phyloP scores from a whole-genome alignment of 2,797 vertebrate genomes.

The Melanotaenia pygmaea region DNA sequence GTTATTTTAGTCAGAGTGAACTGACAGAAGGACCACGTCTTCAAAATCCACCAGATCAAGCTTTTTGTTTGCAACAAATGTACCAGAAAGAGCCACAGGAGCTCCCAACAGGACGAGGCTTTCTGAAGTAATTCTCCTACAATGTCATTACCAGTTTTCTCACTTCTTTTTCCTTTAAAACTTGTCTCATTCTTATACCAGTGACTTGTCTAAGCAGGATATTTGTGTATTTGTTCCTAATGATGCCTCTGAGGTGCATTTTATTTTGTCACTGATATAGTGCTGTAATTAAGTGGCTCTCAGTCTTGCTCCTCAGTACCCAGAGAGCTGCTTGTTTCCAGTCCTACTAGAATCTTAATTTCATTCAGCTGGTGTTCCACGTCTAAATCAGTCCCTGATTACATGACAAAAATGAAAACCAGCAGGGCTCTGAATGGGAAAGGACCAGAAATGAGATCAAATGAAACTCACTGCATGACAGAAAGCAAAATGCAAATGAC shows the following conservation, averaged over 20 bases:
- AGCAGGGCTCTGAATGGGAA: slow-evolving; percentile 69
- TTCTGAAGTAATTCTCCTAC: slow-evolving; percentile 68
- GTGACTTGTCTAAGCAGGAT: slow-evolving; percentile 30
- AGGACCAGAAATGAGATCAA: slow-evolving; percentile 58
- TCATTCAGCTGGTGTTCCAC: slow-evolving; percentile 73
- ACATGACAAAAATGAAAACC: slow-evolving; percentile 72
- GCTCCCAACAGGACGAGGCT: slow-evolving; percentile 62
- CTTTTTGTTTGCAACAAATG: slow-evolving; percentile 85
- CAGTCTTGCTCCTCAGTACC: slow-evolving; percentile 63
- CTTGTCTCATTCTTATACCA: slow-evolving; percentile 48
- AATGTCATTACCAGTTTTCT: slow-evolving; percentile 49
- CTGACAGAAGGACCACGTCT: slow-evolving; percentile 74
- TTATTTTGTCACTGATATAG: slow-evolving; percentile 65
- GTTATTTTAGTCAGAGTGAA: slow-evolving; percentile 80
- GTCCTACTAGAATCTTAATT: slow-evolving; percentile 67
- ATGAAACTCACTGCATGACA: slow-evolving; percentile 43
- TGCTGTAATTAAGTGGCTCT: slow-evolving; percentile 68
- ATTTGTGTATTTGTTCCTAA: slow-evolving; percentile 56
- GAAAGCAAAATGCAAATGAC: slow-evolving; percentile 72
- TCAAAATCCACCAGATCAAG: slow-evolving; percentile 71
- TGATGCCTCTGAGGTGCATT: slow-evolving; percentile 65
- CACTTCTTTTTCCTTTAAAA: slow-evolving; percentile 55
- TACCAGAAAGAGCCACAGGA: slow-evolving; percentile 83
- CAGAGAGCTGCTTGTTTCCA: slow-evolving; percentile 63
- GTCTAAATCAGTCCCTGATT: slow-evolving; percentile 78